These are phyloP conservation scores for Cataglyphis cursor DNA, from an alignment of 2,888 invertebrate species.

Conservation along the genomic window DNA sequence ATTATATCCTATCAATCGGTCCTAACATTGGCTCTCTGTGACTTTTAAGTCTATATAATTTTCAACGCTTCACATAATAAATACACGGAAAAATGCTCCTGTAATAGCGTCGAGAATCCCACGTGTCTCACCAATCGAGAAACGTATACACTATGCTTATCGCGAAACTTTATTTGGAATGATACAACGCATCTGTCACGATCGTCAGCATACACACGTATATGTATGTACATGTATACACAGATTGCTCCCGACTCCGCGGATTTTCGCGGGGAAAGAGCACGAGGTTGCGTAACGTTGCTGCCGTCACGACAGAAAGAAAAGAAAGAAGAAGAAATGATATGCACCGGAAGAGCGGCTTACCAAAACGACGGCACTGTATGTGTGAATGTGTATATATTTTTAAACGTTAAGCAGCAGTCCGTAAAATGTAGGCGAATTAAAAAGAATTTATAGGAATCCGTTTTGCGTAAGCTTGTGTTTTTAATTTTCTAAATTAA, in stretches of 20 bases:
- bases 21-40: slow-evolving; percentile 6
- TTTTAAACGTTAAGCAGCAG: slow-evolving; percentile 58
- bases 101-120: background rate
- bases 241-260: slow-evolving; percentile 55
- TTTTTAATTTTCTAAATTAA: background rate
- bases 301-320: slow-evolving; percentile 16
- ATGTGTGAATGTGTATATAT: slow-evolving; percentile 27
- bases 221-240: slow-evolving; percentile 63
- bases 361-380: slow-evolving; percentile 63
- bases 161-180: slow-evolving; percentile 40
- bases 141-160: background rate
- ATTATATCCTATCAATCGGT: slow-evolving; percentile 14
- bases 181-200: slow-evolving; percentile 5
- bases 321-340: slow-evolving; percentile 44
- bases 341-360: slow-evolving; percentile 56
- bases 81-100: slow-evolving; percentile 11
- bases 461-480: background rate
- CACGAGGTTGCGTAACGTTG: slow-evolving; percentile 42
- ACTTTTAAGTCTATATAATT: slow-evolving; percentile 40
- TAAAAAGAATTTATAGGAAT: slow-evolving; percentile 9
- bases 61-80: slow-evolving; percentile 49
- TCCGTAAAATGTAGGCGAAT: slow-evolving; percentile 20
- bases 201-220: slow-evolving; percentile 55
- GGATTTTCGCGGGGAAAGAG: slow-evolving; percentile 57
- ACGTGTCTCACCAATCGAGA: background rate